Percentiles rank a stretch among this genome's conserved stretches.
phyloP scores from a whole-genome alignment of 2,888 invertebrate genomes.

The Cloeon dipterum region DNA sequence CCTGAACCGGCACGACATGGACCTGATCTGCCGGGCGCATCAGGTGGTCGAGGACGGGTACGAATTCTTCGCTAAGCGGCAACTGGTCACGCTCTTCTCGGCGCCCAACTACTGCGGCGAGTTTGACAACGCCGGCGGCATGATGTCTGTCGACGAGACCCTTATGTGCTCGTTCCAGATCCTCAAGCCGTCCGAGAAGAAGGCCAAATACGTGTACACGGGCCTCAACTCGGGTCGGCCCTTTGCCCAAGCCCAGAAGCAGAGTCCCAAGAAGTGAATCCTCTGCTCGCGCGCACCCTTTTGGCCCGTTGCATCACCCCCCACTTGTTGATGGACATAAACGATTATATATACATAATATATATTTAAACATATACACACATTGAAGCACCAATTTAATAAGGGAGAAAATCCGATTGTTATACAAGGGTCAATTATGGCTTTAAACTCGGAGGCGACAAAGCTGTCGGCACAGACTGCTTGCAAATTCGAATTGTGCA shows the following conservation, averaged over 20 bases:
- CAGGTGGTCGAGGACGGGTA: constrained; percentile 98
- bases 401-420: no score
- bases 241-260: constrained; percentile 1
- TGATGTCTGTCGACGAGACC: constrained; percentile 99
- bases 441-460: neutral
- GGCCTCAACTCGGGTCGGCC: constrained; percentile 71
- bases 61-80: constrained; percentile 96
- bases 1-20: constrained; percentile 87
- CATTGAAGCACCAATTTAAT: neutral
- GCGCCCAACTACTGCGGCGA: constrained; percentile 97
- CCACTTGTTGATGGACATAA: no score
- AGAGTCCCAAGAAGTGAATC: neutral
- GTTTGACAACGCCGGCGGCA: constrained; percentile 96
- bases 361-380: no score
- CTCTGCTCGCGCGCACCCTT: no score
- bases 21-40: constrained; percentile 93
- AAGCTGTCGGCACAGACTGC: no score
- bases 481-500: no score
- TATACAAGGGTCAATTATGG: neutral
- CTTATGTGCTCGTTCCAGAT: constrained; percentile 99
- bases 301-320: no score
- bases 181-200: constrained; percentile 97
- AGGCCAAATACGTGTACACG: constrained; percentile 95
- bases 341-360: no score
- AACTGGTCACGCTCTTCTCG: constrained; percentile 95